phyloP scores from a whole-genome alignment of 2,113 vertebrate species.

The Speoplatyrhinus poulsoni region DNA sequence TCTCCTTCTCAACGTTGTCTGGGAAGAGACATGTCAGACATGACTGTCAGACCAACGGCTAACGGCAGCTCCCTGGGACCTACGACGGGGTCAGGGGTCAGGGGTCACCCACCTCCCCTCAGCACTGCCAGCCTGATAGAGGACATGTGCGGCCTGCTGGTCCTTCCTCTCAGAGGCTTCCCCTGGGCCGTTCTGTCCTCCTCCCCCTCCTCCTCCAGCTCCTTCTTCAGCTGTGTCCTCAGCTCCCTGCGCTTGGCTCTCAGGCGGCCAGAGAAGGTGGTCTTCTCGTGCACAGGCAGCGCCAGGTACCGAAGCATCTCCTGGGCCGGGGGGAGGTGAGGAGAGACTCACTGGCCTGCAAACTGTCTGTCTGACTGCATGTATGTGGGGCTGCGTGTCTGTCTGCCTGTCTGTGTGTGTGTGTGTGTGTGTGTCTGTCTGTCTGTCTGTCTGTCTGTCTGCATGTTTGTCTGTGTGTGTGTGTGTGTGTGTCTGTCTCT shows the following conservation, averaged over 20 bases:
- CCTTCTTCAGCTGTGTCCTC: slow-evolving; percentile 67
- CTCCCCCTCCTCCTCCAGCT: slow-evolving; percentile 48
- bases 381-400: too few species aligned
- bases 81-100: too few species aligned
- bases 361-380: too few species aligned
- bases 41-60: too few species aligned
- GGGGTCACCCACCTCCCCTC: slow-evolving; percentile 68
- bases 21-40: slow-evolving; percentile 1
- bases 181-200: slow-evolving; percentile 21
- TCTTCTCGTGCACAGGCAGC: slow-evolving; percentile 80
- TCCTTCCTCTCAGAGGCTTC: slow-evolving; percentile 35
- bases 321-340: slow-evolving; percentile 56
- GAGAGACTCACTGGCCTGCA: not conserved
- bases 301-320: slow-evolving; percentile 74
- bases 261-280: slow-evolving; percentile 62
- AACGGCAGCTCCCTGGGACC: too few species aligned
- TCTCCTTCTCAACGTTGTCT: slow-evolving; percentile 80
- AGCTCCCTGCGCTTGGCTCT: slow-evolving; percentile 60
- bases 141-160: slow-evolving; percentile 28
- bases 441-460: too few species aligned
- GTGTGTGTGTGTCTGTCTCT: too few species aligned
- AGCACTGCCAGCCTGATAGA: slow-evolving; percentile 72
- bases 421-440: too few species aligned
- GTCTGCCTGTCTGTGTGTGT: too few species aligned
- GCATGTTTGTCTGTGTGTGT: too few species aligned